Conservation (phyloP, 2,888 invertebrate species). For the Rotaria socialis region DNA sequence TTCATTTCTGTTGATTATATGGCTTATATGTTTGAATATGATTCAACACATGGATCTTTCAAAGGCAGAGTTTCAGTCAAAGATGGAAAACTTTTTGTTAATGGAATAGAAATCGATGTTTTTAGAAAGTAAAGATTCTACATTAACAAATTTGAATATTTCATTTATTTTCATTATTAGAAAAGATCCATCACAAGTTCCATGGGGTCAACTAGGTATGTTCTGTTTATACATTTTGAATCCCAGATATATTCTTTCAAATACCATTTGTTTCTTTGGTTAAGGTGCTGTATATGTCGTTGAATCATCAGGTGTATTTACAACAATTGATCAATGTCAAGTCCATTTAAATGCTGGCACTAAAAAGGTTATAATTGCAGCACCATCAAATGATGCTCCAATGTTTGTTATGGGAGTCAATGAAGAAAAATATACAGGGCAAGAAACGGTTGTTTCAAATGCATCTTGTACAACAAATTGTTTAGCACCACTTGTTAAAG, state of each 20-base stretch:
- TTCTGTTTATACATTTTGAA: too few relatives aligned
- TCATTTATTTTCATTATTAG: slow-evolving; percentile 48
- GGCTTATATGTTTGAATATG: slow-evolving; percentile 74
- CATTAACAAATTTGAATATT: background rate
- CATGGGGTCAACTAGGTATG: slow-evolving; percentile 78
- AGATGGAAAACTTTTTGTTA: slow-evolving; percentile 74
- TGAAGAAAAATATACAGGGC: slow-evolving; percentile 77
- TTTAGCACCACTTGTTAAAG: slow-evolving; percentile 91
- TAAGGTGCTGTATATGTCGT: slow-evolving; percentile 74
- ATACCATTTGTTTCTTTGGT: slow-evolving; percentile 67
- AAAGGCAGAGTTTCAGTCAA: slow-evolving; percentile 77
- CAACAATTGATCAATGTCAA: too few relatives aligned
- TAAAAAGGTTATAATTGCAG: too few relatives aligned
- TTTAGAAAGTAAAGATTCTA: slow-evolving; percentile 67
- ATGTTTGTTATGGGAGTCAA: slow-evolving; percentile 98
- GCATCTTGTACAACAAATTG: slow-evolving; percentile 99
- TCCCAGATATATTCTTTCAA: too few relatives aligned
- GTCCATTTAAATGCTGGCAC: too few relatives aligned
- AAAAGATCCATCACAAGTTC: slow-evolving; percentile 70
- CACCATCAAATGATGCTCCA: slow-evolving; percentile 72
- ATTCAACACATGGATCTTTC: slow-evolving; percentile 70
- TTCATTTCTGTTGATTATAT: slow-evolving; percentile 45
- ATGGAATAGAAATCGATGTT: slow-evolving; percentile 74
- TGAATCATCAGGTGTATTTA: too few relatives aligned
- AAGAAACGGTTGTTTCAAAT: slow-evolving; percentile 67